Base-by-base conservation (phyloP, 2,888 invertebrate species). In the Pammene fasciana region DNA sequence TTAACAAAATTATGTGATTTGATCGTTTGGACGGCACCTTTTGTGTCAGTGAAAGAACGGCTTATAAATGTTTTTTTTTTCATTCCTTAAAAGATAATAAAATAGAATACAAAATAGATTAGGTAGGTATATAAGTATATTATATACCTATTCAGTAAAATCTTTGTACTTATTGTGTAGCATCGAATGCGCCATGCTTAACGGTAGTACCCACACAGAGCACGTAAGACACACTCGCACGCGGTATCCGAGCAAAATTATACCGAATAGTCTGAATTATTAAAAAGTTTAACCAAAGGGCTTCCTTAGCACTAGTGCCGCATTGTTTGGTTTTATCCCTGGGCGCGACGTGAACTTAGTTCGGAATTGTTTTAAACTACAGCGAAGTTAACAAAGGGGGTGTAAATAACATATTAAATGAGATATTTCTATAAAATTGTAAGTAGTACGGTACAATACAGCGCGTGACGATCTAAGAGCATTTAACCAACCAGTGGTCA, bases 231-330 rank as follows among this genome's bases (percentile, higher is more conserved):
- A 81, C 77, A 80, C 82, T 80, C 80, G 81, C 82, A 79, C 84
- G 87, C 76, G 86, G 88, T 84, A 85, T 79, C 82, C 78, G 78
- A 82, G 84, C 80, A 85, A 88, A 89, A 88, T 88, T 88, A 87
- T 86, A 86, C 85, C 80, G 82, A 85, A 87, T 86, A 82, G 81
- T 72, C 75, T 89, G 86, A 88, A 90, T 90, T 87, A 90, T 90
- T 89, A 80, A 87, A 86, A 86, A 81, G 80, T 81, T 82, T 70
- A 74, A 73, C 71, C 72, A 72, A 70, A 70, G 68, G 74, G 65
- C 60, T 60, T 60, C 54, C 59, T 65, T 60, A 48, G n/a, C 38
- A 59, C 57, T 60, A 62, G 13, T n/a, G n/a, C 50, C 41, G 50
- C 50, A 62, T 52, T 68, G 67, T 62, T 70, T 55, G 61, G 70